phyloP scores from a whole-genome alignment of 2,797 vertebrate genomes.

The Argyrosomus regius region DNA sequence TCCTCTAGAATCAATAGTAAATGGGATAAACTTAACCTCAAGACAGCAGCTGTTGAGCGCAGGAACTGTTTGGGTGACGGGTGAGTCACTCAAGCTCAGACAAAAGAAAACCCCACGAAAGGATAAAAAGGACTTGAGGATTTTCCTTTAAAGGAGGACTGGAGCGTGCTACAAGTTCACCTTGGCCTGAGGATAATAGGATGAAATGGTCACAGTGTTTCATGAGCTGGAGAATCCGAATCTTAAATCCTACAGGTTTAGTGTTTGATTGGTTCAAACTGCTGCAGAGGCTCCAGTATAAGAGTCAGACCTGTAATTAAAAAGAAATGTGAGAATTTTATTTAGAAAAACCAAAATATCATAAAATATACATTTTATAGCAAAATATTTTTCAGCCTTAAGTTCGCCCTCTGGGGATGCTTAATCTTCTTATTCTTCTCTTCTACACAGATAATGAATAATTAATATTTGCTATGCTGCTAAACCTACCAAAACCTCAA shows the following conservation, averaged over 20 bases:
- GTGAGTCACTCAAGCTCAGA: constrained; percentile 64
- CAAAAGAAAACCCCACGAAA: constrained; percentile 63
- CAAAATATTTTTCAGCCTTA: constrained; percentile 32
- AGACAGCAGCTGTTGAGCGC: constrained; percentile 66
- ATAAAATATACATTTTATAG: constrained; percentile 35
- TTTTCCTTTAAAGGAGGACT: constrained; percentile 55
- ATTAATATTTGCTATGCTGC: constrained; percentile 60
- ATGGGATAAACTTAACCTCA: constrained; percentile 64
- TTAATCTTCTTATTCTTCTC: constrained; percentile 68
- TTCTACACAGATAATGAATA: constrained; percentile 66
- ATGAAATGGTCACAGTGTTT: constrained; percentile 69
- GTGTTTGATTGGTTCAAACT: constrained; percentile 11
- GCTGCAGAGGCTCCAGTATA: background rate
- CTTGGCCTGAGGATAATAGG: constrained; percentile 71
- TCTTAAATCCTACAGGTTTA: constrained; percentile 50
- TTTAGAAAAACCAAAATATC: constrained; percentile 18
- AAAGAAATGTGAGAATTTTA: background rate
- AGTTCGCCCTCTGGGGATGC: constrained; percentile 56
- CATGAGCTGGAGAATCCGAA: constrained; percentile 39
- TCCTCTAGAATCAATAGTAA: constrained; percentile 60
- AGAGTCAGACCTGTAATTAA: constrained; percentile 14
- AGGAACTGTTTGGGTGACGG: constrained; percentile 61
- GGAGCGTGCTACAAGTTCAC: constrained; percentile 71
- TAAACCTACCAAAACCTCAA: constrained; percentile 59
- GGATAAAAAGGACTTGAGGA: constrained; percentile 56